A percentile compares a stretch with the other conserved stretches of the same genome.
phyloP scores from a whole-genome alignment of 2,113 vertebrate species.

The Ovibos moschatus region DNA sequence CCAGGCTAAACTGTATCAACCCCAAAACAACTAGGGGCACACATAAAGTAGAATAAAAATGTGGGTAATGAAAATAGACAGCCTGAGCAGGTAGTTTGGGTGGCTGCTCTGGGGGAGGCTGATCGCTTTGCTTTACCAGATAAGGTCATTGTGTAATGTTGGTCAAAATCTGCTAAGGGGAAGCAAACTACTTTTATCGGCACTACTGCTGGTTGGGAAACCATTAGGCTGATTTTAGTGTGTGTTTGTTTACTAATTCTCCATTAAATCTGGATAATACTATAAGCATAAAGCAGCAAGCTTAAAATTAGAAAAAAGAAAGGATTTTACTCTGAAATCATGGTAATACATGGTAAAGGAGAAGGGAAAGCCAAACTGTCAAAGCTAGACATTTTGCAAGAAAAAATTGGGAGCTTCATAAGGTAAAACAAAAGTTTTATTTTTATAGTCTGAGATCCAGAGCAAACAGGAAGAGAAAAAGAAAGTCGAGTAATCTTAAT shows the following conservation, averaged over 20 bases:
- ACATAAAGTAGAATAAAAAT: background rate
- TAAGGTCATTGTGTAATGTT: conserved; percentile 55
- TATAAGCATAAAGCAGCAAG: conserved; percentile 53
- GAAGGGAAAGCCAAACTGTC: background rate
- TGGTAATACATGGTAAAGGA: background rate
- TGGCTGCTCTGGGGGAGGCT: conserved; percentile 9
- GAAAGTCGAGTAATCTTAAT: background rate
- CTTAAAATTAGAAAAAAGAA: conserved; percentile 43
- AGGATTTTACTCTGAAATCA: background rate
- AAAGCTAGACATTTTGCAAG: background rate
- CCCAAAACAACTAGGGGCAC: background rate
- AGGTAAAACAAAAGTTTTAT: conserved; percentile 39
- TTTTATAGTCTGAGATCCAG: conserved; percentile 57
- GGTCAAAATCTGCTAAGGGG: conserved; percentile 56
- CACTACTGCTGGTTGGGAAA: conserved; percentile 52
- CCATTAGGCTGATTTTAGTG: conserved; percentile 23
- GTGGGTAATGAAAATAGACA: conserved; percentile 9
- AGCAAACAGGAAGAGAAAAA: background rate
- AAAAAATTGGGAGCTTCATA: conserved; percentile 4
- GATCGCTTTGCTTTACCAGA: conserved; percentile 31
- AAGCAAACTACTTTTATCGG: conserved; percentile 65
- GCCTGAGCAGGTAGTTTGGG: background rate
- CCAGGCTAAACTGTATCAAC: background rate
- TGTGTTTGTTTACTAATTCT: conserved; percentile 65
- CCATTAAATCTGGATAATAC: conserved; percentile 72